Percentiles rank a stretch among this genome's conserved stretches.
These are phyloP conservation scores for Pedionomus torquatus DNA, from an alignment of 2,113 vertebrate species.

Conservation along the genomic window DNA sequence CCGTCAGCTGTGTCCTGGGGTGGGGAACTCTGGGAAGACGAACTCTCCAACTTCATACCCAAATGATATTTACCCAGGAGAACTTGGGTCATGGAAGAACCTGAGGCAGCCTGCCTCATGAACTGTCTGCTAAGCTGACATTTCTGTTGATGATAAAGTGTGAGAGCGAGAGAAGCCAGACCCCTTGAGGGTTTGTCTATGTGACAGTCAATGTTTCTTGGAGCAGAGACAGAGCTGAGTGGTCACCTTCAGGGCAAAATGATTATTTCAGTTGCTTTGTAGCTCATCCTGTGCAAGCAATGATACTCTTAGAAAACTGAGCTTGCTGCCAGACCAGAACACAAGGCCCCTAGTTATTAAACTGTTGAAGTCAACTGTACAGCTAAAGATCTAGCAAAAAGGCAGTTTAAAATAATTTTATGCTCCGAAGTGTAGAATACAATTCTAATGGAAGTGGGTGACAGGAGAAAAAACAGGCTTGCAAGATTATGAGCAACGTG, in stretches of 20 bases:
- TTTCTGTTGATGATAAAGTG: neutral
- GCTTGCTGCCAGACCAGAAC: neutral
- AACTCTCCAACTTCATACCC: neutral
- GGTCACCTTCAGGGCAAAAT: neutral
- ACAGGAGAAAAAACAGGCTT: neutral
- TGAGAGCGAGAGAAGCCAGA: neutral
- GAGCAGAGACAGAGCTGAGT: neutral
- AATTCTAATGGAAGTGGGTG: neutral
- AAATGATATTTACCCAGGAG: neutral
- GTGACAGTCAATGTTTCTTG: accelerated
- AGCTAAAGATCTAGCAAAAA: neutral
- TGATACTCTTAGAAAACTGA: neutral
- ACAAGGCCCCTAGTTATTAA: neutral
- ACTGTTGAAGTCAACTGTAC: neutral
- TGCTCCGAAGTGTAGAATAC: neutral
- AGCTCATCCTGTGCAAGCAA: neutral
- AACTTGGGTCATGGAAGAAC: neutral
- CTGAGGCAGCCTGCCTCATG: neutral
- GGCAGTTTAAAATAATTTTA: neutral
- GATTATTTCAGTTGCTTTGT: neutral
- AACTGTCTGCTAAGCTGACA: neutral
- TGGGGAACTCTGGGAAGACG: neutral
- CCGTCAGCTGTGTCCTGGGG: neutral
- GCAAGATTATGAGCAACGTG: neutral
- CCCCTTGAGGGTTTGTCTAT: neutral